Evolutionary conservation across 2,797 vertebrate genomes (phyloP).

Genomic region (Myripristis murdjan): DNA sequence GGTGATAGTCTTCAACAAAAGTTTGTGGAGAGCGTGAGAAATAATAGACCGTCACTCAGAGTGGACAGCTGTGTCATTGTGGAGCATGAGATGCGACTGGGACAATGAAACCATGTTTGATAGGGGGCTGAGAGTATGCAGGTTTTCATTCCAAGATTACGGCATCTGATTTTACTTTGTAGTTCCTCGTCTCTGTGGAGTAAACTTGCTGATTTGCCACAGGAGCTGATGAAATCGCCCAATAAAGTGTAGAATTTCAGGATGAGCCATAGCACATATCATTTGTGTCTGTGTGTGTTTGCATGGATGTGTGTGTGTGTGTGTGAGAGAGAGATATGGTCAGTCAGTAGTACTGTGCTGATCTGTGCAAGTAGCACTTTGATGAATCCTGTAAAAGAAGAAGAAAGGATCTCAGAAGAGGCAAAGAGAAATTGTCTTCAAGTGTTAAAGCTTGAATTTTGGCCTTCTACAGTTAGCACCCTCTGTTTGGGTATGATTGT

Average conservation of each 20-base stretch:
- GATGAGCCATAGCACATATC: neutral
- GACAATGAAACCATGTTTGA: constrained; percentile 23
- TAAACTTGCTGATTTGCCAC: constrained; percentile 13
- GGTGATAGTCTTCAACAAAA: neutral
- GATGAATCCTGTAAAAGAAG: neutral
- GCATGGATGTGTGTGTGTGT: neutral
- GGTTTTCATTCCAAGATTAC: too few species aligned
- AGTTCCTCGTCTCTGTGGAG: neutral
- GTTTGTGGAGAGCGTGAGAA: neutral
- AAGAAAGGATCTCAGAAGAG: neutral
- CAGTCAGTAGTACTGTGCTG: neutral
- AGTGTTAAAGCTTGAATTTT: constrained; percentile 10
- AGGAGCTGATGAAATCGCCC: constrained; percentile 14
- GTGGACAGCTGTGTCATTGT: neutral
- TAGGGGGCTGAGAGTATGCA: too few species aligned
- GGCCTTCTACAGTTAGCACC: constrained; percentile 37
- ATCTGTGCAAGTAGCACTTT: constrained; percentile 5
- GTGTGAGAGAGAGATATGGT: neutral
- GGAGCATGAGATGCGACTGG: neutral
- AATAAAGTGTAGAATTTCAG: constrained; percentile 2
- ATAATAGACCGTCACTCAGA: neutral
- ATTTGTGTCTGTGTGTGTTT: constrained; percentile 4
- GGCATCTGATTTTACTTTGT: too few species aligned
- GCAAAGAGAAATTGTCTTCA: neutral
- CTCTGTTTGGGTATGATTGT: neutral